A percentile compares a stretch with the other conserved stretches of the same genome.
phyloP scores from a whole-genome alignment of 2,888 invertebrate species.

The Choristoneura rosaceana region DNA sequence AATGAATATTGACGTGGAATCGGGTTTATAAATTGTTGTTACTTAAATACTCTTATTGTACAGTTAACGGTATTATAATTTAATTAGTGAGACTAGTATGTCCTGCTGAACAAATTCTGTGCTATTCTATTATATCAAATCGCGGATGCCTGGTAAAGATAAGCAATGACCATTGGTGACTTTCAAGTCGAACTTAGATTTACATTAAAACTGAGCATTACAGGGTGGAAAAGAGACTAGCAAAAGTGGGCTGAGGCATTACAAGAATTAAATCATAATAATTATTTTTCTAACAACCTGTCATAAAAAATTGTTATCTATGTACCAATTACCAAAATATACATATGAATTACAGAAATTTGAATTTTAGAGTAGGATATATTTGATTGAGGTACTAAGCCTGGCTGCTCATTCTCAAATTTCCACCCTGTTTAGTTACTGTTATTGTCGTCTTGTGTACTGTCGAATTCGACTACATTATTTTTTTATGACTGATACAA shows the following conservation, averaged over 20 bases:
- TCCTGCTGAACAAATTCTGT: neutral
- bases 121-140: neutral
- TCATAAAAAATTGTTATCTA: too few relatives aligned
- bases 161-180: neutral
- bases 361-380: too few relatives aligned
- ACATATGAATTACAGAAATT: too few relatives aligned
- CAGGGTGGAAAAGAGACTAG: too few relatives aligned
- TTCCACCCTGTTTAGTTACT: neutral
- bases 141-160: neutral
- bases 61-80: neutral
- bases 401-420: neutral
- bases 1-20: slow-evolving; percentile 11
- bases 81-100: neutral
- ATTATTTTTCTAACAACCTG: too few relatives aligned
- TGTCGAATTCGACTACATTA: neutral
- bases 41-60: slow-evolving; percentile 12
- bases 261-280: too few relatives aligned
- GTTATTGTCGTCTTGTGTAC: neutral
- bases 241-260: too few relatives aligned
- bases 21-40: slow-evolving; percentile 19
- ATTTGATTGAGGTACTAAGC: neutral
- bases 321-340: too few relatives aligned
- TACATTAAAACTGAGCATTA: neutral
- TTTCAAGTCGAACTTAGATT: neutral
- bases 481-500: neutral